A percentile compares a stretch with the other conserved stretches of the same genome.
Evolutionary conservation across 2,113 vertebrate genomes (phyloP).

Genomic region (Psittacara wagleri): DNA sequence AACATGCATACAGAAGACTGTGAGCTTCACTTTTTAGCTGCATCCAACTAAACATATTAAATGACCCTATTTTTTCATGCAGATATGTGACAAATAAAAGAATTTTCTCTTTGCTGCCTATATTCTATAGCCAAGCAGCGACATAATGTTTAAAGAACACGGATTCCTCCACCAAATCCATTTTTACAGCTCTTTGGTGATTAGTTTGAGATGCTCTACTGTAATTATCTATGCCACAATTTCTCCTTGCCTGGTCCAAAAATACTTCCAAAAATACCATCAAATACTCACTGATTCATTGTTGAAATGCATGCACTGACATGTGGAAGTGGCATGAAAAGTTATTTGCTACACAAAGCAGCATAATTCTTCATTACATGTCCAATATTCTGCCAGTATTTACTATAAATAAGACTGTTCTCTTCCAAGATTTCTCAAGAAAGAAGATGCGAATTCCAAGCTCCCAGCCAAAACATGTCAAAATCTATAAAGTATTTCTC

Average conservation of each 20-base stretch:
- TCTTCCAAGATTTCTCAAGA: slow-evolving; percentile 37
- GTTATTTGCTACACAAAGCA: not conserved
- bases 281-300: not conserved
- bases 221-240: not conserved
- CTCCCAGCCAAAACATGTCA: not conserved
- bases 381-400: not conserved
- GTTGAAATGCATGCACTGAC: not conserved
- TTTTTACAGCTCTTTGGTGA: not conserved
- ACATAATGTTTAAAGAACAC: not conserved
- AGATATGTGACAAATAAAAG: not conserved
- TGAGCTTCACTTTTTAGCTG: not conserved
- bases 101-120: not conserved
- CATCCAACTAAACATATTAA: not conserved
- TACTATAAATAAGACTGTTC: slow-evolving; percentile 35
- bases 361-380: not conserved
- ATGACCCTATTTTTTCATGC: not conserved
- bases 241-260: not conserved
- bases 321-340: not conserved
- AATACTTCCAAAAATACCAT: not conserved
- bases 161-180: not conserved
- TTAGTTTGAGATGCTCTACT: not conserved
- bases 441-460: not conserved
- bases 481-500: not conserved
- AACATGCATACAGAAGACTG: not conserved
- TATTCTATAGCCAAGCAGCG: not conserved